Conservation (phyloP, 2,888 invertebrate species). For the Limnephilus marmoratus region DNA sequence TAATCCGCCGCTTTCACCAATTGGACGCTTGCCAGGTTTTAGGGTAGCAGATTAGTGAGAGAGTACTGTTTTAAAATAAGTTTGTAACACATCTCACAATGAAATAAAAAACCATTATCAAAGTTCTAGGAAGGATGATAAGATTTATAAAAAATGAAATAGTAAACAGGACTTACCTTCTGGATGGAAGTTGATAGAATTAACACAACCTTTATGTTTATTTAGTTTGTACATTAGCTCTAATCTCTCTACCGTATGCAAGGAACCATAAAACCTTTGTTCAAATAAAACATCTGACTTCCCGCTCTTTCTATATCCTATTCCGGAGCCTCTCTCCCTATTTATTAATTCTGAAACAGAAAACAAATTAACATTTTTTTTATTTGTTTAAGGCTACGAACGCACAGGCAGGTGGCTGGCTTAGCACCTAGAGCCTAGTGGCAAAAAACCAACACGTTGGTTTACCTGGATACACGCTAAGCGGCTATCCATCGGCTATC, state of each 20-base stretch:
- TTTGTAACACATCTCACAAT: neutral
- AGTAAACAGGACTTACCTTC: slow-evolving; percentile 74
- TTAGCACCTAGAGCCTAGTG: too few species aligned
- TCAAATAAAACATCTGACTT: slow-evolving; percentile 79
- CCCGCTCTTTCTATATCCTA: slow-evolving; percentile 73
- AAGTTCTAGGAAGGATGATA: neutral
- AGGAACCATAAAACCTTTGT: slow-evolving; percentile 86
- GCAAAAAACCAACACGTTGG: too few species aligned
- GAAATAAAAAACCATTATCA: neutral
- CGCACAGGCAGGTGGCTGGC: too few species aligned
- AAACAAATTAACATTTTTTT: neutral
- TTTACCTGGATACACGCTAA: too few species aligned
- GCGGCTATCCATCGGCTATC: too few species aligned
- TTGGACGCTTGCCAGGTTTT: too few species aligned
- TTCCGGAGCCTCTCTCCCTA: slow-evolving; percentile 80
- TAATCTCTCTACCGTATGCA: slow-evolving; percentile 89
- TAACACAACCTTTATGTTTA: slow-evolving; percentile 93
- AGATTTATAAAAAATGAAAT: neutral
- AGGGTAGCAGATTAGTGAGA: too few species aligned
- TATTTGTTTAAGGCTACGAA: too few species aligned
- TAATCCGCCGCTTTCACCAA: too few species aligned
- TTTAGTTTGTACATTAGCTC: slow-evolving; percentile 86
- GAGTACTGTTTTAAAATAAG: neutral
- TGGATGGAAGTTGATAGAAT: slow-evolving; percentile 93
- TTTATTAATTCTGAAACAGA: slow-evolving; percentile 79